Conservation (phyloP, 2,888 invertebrate species). For the Eupithecia exiguata region DNA sequence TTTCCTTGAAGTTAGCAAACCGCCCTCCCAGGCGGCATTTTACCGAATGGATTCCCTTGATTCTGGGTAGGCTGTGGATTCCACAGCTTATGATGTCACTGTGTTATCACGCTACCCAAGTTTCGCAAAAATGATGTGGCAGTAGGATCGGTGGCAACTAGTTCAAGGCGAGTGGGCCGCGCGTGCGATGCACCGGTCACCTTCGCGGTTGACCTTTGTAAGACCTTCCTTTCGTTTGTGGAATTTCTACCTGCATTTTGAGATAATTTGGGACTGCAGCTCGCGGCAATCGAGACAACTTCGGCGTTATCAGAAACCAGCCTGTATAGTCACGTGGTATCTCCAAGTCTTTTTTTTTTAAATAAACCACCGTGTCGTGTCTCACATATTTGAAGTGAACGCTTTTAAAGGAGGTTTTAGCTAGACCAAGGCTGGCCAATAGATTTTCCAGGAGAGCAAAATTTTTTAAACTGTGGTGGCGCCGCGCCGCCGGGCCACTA, state of each 20-base stretch:
- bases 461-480: too few species aligned
- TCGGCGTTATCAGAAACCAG: background rate
- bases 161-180: constrained; percentile 72
- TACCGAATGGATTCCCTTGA: background rate
- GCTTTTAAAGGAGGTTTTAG: background rate
- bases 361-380: background rate
- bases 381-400: background rate
- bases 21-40: background rate
- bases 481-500: too few species aligned
- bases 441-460: too few species aligned
- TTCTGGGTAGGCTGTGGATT: background rate
- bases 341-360: background rate
- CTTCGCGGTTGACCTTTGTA: constrained; percentile 71
- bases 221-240: constrained; percentile 69
- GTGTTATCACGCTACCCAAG: constrained; percentile 42
- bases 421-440: too few species aligned
- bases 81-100: constrained; percentile 32
- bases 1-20: background rate
- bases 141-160: constrained; percentile 56
- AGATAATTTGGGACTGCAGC: constrained; percentile 32
- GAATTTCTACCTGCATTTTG: constrained; percentile 65
- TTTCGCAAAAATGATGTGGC: constrained; percentile 61
- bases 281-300: background rate
- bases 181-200: constrained; percentile 67
- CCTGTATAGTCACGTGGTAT: background rate